Evolutionary conservation across 2,113 vertebrate species (phyloP).

Genomic region (Pygoscelis antarcticus): DNA sequence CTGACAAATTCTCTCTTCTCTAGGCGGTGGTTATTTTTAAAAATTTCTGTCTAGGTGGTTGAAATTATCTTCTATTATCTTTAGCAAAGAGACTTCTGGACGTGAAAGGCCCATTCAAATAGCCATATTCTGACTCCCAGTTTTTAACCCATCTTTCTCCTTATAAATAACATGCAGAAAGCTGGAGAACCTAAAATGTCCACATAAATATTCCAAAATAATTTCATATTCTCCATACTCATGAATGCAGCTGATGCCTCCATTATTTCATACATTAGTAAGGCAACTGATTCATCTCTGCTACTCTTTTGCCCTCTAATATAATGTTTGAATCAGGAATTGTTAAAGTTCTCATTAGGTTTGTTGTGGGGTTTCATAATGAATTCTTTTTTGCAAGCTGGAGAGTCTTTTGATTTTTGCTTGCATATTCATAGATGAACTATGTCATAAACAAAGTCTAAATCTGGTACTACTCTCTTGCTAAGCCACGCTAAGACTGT

Average conservation of each 20-base stretch:
- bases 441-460: slow-evolving; percentile 65
- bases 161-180: neutral
- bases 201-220: neutral
- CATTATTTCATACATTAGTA: neutral
- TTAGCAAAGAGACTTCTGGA: neutral
- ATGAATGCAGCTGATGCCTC: neutral
- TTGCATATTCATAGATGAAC: slow-evolving; percentile 67
- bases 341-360: slow-evolving; percentile 57
- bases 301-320: slow-evolving; percentile 49
- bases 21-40: neutral
- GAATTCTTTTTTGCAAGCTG: slow-evolving; percentile 47
- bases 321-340: slow-evolving; percentile 37
- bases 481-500: slow-evolving; percentile 12
- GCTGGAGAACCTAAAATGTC: neutral
- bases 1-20: slow-evolving; percentile 3
- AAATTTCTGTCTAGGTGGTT: neutral
- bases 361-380: slow-evolving; percentile 64
- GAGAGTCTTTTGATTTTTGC: slow-evolving; percentile 63
- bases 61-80: neutral
- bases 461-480: slow-evolving; percentile 47
- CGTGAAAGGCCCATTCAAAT: neutral
- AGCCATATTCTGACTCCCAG: neutral
- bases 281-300: slow-evolving; percentile 19
- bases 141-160: neutral
- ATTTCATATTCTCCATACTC: neutral